Evolutionary conservation across 2,888 invertebrate species (phyloP), one percentile per base, ranked within the genome.

Genomic region (Holacanthella duospinosa): DNA sequence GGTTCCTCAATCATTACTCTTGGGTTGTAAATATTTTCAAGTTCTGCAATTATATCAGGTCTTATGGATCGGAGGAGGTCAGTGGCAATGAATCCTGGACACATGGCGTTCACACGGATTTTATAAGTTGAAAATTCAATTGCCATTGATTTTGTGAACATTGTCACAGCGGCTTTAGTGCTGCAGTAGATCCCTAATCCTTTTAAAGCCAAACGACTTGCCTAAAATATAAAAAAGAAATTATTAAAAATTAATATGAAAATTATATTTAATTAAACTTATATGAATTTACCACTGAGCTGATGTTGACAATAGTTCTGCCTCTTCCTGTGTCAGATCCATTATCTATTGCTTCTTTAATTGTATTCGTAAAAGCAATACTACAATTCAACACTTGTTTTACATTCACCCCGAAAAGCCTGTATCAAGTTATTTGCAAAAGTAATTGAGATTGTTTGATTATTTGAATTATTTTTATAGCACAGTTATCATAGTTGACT

Each of bases 351-450:
- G 59, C 59, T 48, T 59, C n/a, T n/a, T n/a, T n/a, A n/a, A n/a
- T n/a, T n/a, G 85, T 83, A 67, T 81, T 83, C 12, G 86, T 84
- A 59, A 93, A 83, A 25, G 87, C 79, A 82, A 94, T 93, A 55
- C 89, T 88, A 2, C 94, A 83, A 77, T 92, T 89, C 58, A 94
- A 82, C 0, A 88, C 81, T 1, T 89, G 85, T 78, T 93, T 93
- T 1, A 92, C 86, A 78, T 95, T 94, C 0, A 91, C 80, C 76
- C 84, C 81, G 64, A 79, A 76, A 1, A 76, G 66, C 62, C 78
- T 79, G 74, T 43, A 75, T 74, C 54, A 67, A n/a, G n/a, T n/a
- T n/a, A n/a, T n/a, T n/a, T n/a, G n/a, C n/a, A n/a, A n/a, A n/a
- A n/a, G n/a, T n/a, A n/a, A n/a, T n/a, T n/a, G n/a, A n/a, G n/a